Evolutionary conservation across 1,140 invertebrate genomes (phyloP).

Genomic region (Ganaspis sp.): DNA sequence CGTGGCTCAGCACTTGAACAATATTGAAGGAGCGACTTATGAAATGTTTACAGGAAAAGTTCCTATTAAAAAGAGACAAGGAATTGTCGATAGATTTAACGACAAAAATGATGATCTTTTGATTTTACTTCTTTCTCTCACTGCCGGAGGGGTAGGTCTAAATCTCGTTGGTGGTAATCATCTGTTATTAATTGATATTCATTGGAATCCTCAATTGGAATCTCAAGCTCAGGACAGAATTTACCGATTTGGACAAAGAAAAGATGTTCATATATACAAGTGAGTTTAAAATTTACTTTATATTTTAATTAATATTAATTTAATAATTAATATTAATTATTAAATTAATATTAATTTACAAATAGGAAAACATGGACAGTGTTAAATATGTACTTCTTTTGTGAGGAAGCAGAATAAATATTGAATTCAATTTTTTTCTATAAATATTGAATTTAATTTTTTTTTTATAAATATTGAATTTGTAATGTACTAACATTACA

Average conservation of each 20-base stretch:
- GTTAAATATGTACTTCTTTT: too few species aligned
- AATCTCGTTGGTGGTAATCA: slow-evolving; percentile 95
- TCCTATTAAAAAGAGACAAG: slow-evolving; percentile 77
- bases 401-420: too few species aligned
- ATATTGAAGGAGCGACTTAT: slow-evolving; percentile 73
- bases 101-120: slow-evolving; percentile 71
- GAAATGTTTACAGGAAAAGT: slow-evolving; percentile 83
- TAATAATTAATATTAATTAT: slow-evolving; percentile 50
- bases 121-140: slow-evolving; percentile 89
- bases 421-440: too few species aligned
- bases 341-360: too few species aligned
- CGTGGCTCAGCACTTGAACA: slow-evolving; percentile 79
- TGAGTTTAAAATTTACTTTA: slow-evolving; percentile 64
- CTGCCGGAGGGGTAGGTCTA: slow-evolving; percentile 93
- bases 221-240: slow-evolving; percentile 94
- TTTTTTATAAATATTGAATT: too few species aligned
- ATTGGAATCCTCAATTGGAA: slow-evolving; percentile 97
- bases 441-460: too few species aligned
- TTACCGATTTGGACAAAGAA: slow-evolving; percentile 91
- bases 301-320: neutral
- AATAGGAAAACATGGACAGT: too few species aligned
- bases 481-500: too few species aligned
- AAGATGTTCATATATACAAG: slow-evolving; percentile 90
- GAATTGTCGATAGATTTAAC: slow-evolving; percentile 86
- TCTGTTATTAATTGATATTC: slow-evolving; percentile 91